These are phyloP conservation scores for Aleiodes testaceus DNA, from an alignment of 2,888 invertebrate genomes.

Conservation along the genomic window DNA sequence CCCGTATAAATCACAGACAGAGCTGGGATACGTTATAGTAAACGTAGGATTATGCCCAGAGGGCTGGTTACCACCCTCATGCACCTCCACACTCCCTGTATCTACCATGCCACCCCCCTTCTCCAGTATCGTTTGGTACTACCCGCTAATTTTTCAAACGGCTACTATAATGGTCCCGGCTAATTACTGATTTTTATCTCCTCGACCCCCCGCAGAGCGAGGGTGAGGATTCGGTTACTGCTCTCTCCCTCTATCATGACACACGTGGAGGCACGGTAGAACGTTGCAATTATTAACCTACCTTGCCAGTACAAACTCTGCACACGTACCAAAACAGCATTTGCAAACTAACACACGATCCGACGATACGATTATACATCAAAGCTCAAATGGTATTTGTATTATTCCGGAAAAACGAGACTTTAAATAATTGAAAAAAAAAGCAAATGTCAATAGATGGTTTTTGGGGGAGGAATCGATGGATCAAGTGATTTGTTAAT, in stretches of 20 bases:
- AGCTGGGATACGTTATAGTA: conserved; percentile 59
- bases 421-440: neutral
- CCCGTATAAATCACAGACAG: conserved; percentile 72
- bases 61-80: conserved; percentile 68
- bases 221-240: conserved; percentile 61
- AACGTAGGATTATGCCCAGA: conserved; percentile 69
- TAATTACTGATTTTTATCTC: conserved; percentile 73
- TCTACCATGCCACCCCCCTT: conserved; percentile 35
- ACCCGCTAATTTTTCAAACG: conserved; percentile 72
- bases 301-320: conserved; percentile 39
- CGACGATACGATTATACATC: conserved; percentile 27
- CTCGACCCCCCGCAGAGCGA: conserved; percentile 47
- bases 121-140: conserved; percentile 38
- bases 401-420: conserved; percentile 1
- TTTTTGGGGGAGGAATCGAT: neutral
- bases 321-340: conserved; percentile 45
- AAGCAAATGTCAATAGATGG: conserved; percentile 6
- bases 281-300: conserved; percentile 57
- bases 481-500: conserved; percentile 14
- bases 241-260: conserved; percentile 35
- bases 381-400: conserved; percentile 25
- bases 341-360: conserved; percentile 54
- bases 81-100: conserved; percentile 31
- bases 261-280: conserved; percentile 46
- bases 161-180: conserved; percentile 71